Conservation (phyloP, 2,797 vertebrate genomes). For the Gymnodraco acuticeps region DNA sequence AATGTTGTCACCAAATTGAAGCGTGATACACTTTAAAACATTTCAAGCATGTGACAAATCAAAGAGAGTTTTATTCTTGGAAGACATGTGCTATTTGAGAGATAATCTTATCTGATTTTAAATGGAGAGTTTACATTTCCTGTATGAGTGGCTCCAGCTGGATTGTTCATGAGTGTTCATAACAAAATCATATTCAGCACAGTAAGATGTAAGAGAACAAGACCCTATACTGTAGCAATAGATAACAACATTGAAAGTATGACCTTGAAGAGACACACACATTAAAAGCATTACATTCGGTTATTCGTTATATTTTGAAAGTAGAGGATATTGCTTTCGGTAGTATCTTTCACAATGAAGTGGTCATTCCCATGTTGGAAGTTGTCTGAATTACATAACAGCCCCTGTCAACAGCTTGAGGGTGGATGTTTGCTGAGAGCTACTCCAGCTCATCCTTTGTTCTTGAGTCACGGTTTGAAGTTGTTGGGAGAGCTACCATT, state of each 20-base stretch:
- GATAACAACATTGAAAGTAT: background rate
- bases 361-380: slow-evolving; percentile 17
- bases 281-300: slow-evolving; percentile 5
- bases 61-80: slow-evolving; percentile 39
- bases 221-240: background rate
- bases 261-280: slow-evolving; percentile 18
- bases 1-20: slow-evolving; percentile 50
- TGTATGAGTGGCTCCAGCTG: slow-evolving; percentile 22
- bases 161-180: slow-evolving; percentile 49
- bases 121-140: slow-evolving; percentile 33
- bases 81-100: slow-evolving; percentile 49
- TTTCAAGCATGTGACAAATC: slow-evolving; percentile 41
- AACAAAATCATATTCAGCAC: slow-evolving; percentile 22
- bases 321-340: background rate
- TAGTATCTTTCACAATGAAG: slow-evolving; percentile 12
- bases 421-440: slow-evolving; percentile 29
- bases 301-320: slow-evolving; percentile 5
- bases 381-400: slow-evolving; percentile 43
- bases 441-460: slow-evolving; percentile 42
- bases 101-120: slow-evolving; percentile 50
- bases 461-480: slow-evolving; percentile 51
- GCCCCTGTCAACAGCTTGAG: slow-evolving; percentile 14
- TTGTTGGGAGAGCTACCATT: slow-evolving; percentile 21
- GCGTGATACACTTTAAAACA: slow-evolving; percentile 34
- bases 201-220: background rate